Evolutionary conservation across 1,140 invertebrate species (phyloP).

Genomic region (Brachionus angularis): DNA sequence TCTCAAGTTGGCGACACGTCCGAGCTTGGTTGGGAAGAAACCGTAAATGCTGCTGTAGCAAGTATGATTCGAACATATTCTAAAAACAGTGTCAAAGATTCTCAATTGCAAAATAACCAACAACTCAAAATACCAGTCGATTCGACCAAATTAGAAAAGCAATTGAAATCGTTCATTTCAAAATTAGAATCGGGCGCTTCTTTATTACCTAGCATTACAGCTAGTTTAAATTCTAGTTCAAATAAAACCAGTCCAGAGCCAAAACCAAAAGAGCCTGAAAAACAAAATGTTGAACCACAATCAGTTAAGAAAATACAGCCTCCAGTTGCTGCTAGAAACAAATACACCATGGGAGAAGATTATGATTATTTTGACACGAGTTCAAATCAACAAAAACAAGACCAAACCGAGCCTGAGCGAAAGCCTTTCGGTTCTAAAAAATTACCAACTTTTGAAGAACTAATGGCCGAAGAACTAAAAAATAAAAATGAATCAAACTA

Average conservation of each 20-base stretch:
- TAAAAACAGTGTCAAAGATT: slow-evolving; percentile 50
- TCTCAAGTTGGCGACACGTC: slow-evolving; percentile 44
- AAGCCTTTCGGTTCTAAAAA: slow-evolving; percentile 11
- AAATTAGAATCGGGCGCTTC: slow-evolving; percentile 57
- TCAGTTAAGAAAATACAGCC: not conserved
- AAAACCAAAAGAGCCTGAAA: not conserved
- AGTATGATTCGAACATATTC: slow-evolving; percentile 59
- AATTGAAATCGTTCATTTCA: slow-evolving; percentile 62
- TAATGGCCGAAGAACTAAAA: slow-evolving; percentile 20
- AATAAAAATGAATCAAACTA: slow-evolving; percentile 39
- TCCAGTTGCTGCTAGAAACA: not conserved
- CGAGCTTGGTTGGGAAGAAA: slow-evolving; percentile 65
- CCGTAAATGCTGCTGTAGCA: slow-evolving; percentile 60
- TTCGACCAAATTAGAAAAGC: slow-evolving; percentile 63
- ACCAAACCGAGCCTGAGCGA: not conserved
- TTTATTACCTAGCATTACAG: slow-evolving; percentile 47
- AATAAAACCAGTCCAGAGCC: not conserved
- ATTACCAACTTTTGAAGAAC: slow-evolving; percentile 24
- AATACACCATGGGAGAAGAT: not conserved
- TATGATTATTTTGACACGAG: slow-evolving; percentile 21
- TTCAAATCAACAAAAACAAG: not conserved
- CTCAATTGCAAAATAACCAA: slow-evolving; percentile 54
- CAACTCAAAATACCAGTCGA: slow-evolving; percentile 60
- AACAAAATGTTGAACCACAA: not conserved
- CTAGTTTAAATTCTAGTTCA: no score